phyloP scores from a whole-genome alignment of 2,888 invertebrate genomes.

The Chymomyza procnemis region DNA sequence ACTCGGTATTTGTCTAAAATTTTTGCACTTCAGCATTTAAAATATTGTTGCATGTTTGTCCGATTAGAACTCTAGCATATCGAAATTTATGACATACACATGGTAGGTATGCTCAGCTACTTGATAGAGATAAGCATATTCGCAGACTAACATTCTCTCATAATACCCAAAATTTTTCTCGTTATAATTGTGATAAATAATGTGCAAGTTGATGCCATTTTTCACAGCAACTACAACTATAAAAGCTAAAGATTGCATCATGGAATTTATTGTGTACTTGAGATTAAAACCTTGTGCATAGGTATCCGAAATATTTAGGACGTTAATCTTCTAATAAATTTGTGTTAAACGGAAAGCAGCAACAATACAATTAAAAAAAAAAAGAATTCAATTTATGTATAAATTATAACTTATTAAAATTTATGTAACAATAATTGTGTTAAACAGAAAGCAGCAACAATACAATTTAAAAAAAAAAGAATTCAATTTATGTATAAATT shows the following conservation, averaged over 20 bases:
- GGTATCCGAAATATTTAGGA: too few relatives aligned
- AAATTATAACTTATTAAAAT: too few relatives aligned
- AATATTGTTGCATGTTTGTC: constrained; percentile 12
- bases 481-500: too few relatives aligned
- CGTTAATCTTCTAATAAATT: too few relatives aligned
- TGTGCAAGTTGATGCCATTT: constrained; percentile 62
- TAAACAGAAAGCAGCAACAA: too few relatives aligned
- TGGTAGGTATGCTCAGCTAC: not conserved
- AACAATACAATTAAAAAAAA: too few relatives aligned
- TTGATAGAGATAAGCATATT: not conserved
- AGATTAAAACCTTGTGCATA: constrained; percentile 57
- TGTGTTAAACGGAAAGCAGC: too few relatives aligned
- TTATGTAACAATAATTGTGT: too few relatives aligned
- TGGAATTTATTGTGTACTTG: constrained; percentile 39
- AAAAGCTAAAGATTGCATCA: constrained; percentile 6
- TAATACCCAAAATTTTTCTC: not conserved
- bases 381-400: too few relatives aligned
- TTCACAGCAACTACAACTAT: constrained; percentile 18
- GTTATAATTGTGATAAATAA: constrained; percentile 53
- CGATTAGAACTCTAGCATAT: not conserved
- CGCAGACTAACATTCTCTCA: not conserved
- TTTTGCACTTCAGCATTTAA: constrained; percentile 39
- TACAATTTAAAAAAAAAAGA: too few relatives aligned
- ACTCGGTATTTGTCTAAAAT: not conserved
- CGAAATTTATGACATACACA: not conserved